Conservation (phyloP, 37 sponge, comb jelly and placozoan genomes). For the Bolinopsis microptera region DNA sequence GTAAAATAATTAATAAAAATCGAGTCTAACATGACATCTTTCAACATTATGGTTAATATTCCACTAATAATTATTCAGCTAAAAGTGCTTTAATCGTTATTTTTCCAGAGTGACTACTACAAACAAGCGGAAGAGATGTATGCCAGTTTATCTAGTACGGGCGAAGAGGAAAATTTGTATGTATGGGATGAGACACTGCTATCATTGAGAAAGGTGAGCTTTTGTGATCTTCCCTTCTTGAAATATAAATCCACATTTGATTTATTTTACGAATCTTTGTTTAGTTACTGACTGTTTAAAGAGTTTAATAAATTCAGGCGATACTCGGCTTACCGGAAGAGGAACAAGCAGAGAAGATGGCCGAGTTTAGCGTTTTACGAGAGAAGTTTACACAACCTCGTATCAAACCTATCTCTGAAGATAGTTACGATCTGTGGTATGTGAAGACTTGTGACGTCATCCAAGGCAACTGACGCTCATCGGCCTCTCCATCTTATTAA, state of each 20-base stretch:
- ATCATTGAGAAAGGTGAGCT: constrained; percentile 41
- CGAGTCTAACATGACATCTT: no score
- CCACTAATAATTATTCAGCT: no score
- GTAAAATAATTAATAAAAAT: no score
- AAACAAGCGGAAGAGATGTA: constrained; percentile 3
- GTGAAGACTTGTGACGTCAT: not conserved
- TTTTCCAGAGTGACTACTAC: constrained; percentile 20
- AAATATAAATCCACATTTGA: no score
- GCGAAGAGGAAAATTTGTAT: not conserved
- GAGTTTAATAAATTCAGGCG: no score
- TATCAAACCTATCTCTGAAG: not conserved
- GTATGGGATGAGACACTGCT: constrained; percentile 28
- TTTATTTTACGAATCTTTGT: no score
- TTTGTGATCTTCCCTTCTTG: no score
- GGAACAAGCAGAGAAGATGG: constrained; percentile 30
- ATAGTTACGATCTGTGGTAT: constrained; percentile 35
- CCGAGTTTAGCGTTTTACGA: constrained; percentile 2
- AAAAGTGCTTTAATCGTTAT: no score
- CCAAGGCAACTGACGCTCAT: not conserved
- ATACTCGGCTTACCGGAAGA: not conserved
- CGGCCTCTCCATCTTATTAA: no score
- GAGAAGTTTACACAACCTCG: constrained; percentile 22
- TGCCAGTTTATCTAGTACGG: not conserved
- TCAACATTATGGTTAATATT: no score
- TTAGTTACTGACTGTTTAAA: no score